Base-by-base conservation (phyloP, 2,797 vertebrate genomes). In the Gila robusta region DNA sequence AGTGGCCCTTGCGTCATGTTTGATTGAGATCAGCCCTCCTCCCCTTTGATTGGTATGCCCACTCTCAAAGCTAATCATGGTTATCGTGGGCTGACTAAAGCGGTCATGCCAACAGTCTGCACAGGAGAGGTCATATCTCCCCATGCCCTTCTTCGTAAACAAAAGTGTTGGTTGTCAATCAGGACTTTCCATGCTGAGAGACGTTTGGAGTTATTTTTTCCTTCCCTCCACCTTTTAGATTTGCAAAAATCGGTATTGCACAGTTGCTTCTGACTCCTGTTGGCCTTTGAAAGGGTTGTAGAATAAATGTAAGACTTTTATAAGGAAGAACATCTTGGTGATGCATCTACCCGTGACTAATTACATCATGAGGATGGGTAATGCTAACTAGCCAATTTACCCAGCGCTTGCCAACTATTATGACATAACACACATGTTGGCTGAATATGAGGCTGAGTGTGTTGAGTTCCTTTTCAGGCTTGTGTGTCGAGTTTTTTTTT, bases 81-180 rank as follows among this genome's bases (percentile, higher is more conserved):
- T 73, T 86, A 80, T 71, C 2, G 69, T 81, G 79, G 71, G 79
- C 74, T 52, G 84, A 77, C 81, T 64, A 56, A 82, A 81, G 32
- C 67, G 67, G 56, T 87, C 78, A 21, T 86, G 69, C 62, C 79
- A 86, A 80, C 69, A 82, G 81, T 71, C 86, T 71, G 54, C 69
- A 16, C 84, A 81, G 69, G 74, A 73, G 80, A 82, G 87, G 86
- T 49, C 79, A 54, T 79, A 82, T 87, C 62, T 78, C 70, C 64
- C 69, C 72, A 72, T 82, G 78, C 85, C 82, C 44, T 69, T 87
- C 54, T 86, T 87, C 62, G 23, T n/a, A 81, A 82, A 72, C 80
- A 80, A 56, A 84, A 73, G 85, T 88, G 81, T 88, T 79, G 76
- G 54, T 62, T 83, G 89, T 88, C 87, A 88, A 84, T 90, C 87